These are phyloP conservation scores for Microtus ochrogaster DNA, from an alignment of 2,113 vertebrate genomes.

Conservation along the genomic window DNA sequence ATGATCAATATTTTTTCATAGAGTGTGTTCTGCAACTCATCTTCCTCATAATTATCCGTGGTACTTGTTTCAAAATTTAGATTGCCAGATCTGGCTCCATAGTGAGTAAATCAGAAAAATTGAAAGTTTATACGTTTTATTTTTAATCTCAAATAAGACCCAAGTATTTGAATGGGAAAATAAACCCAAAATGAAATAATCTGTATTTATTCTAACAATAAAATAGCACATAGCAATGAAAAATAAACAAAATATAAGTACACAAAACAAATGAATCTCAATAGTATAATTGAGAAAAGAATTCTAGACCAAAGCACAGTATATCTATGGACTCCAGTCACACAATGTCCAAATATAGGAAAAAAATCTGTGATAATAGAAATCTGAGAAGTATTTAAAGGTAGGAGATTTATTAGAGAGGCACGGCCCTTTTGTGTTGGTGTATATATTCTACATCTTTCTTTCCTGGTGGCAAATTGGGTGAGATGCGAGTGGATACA, in stretches of 20 bases:
- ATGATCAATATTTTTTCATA: background rate
- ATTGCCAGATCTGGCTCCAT: background rate
- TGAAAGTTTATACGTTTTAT: background rate
- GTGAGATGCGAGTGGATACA: background rate
- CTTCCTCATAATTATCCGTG: background rate
- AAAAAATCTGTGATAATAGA: background rate
- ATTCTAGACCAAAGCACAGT: background rate
- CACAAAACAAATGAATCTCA: background rate
- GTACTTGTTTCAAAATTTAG: background rate
- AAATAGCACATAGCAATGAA: background rate
- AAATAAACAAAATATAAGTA: slow-evolving; percentile 1
- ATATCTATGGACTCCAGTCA: background rate
- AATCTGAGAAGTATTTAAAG: slow-evolving; percentile 1
- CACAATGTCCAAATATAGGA: background rate
- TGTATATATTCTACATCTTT: background rate
- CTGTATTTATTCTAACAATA: background rate
- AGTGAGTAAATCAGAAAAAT: background rate
- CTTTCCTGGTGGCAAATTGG: background rate
- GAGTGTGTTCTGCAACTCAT: background rate
- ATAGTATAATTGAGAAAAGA: background rate
- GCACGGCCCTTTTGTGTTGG: rapidly evolving
- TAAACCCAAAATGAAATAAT: background rate
- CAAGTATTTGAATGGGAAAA: background rate
- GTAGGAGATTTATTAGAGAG: background rate
- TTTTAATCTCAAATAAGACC: background rate